Percentiles rank a stretch among this genome's conserved stretches.
These are phyloP conservation scores for Clusia tigrina DNA, from an alignment of 2,888 invertebrate genomes.

Conservation along the genomic window DNA sequence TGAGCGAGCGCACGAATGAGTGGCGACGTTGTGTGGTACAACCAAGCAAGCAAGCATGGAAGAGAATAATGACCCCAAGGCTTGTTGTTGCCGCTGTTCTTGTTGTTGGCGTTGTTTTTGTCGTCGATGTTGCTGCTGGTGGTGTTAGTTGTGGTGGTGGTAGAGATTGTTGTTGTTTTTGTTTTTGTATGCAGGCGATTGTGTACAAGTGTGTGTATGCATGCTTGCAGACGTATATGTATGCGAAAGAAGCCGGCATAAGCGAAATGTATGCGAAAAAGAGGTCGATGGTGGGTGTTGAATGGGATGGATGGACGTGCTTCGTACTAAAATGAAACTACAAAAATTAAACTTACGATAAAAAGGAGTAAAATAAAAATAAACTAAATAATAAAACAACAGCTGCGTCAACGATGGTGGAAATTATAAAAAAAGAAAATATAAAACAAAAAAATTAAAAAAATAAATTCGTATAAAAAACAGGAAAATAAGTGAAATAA, in stretches of 20 bases:
- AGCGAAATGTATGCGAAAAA: constrained; percentile 44
- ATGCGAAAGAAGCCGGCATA: constrained; percentile 56
- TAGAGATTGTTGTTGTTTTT: constrained; percentile 37
- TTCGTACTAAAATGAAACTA: constrained; percentile 42
- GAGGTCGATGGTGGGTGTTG: constrained; percentile 48
- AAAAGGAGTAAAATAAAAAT: constrained; percentile 35
- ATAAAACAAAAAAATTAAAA: constrained; percentile 46
- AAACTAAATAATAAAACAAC: constrained; percentile 52
- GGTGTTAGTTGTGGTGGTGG: too few species aligned
- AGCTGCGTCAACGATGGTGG: constrained; percentile 40
- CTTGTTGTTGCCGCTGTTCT: constrained; percentile 46
- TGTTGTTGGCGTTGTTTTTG: constrained; percentile 38
- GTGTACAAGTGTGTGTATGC: constrained; percentile 32
- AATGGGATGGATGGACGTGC: constrained; percentile 23
- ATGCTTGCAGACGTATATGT: constrained; percentile 18
- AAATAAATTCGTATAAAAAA: constrained; percentile 38
- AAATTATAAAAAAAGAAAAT: constrained; percentile 23
- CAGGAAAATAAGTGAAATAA: constrained; percentile 41
- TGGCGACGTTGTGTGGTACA: constrained; percentile 1
- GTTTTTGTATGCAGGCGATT: constrained; percentile 35
- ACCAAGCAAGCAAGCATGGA: too few species aligned
- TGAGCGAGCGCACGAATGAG: neutral
- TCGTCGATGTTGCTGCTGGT: constrained; percentile 47
- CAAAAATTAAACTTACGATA: constrained; percentile 46
- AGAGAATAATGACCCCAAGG: constrained; percentile 65